These are phyloP conservation scores for Bothrops jararaca DNA, from an alignment of 2,113 vertebrate genomes.

Conservation along the genomic window DNA sequence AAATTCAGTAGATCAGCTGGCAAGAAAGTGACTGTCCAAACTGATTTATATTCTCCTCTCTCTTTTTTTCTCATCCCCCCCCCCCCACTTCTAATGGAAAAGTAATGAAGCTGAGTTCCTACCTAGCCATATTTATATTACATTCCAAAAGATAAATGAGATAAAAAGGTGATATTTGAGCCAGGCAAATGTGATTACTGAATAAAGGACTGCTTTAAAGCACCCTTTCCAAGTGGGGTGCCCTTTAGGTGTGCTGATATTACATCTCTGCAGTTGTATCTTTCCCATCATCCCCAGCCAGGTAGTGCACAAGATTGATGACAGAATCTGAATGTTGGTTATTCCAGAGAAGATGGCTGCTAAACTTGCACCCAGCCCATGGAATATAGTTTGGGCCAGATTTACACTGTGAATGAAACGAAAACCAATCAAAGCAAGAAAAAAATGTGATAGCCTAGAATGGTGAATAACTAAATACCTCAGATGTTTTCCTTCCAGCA, in stretches of 20 bases:
- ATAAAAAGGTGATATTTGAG: background rate
- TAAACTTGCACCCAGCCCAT: background rate
- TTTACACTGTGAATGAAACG: background rate
- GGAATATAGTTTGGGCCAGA: background rate
- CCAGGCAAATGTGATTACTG: background rate
- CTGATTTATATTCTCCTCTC: background rate
- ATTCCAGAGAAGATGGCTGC: background rate
- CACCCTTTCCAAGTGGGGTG: background rate
- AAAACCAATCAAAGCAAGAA: background rate
- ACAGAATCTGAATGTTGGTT: background rate
- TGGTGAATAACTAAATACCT: too few species aligned
- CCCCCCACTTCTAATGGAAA: background rate
- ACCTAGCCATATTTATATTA: background rate
- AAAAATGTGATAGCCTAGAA: too few species aligned
- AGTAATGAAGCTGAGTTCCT: background rate
- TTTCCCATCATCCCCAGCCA: background rate
- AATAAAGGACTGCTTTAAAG: background rate
- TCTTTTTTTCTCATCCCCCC: background rate
- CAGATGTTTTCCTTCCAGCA: too few species aligned
- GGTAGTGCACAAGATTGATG: background rate
- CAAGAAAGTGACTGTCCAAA: background rate
- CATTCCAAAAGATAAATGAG: background rate
- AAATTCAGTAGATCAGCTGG: too few species aligned
- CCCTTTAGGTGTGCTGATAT: background rate
- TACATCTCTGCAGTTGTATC: background rate